These are phyloP conservation scores for Pseudonaja textilis DNA, from an alignment of 2,113 vertebrate genomes.

Conservation along the genomic window DNA sequence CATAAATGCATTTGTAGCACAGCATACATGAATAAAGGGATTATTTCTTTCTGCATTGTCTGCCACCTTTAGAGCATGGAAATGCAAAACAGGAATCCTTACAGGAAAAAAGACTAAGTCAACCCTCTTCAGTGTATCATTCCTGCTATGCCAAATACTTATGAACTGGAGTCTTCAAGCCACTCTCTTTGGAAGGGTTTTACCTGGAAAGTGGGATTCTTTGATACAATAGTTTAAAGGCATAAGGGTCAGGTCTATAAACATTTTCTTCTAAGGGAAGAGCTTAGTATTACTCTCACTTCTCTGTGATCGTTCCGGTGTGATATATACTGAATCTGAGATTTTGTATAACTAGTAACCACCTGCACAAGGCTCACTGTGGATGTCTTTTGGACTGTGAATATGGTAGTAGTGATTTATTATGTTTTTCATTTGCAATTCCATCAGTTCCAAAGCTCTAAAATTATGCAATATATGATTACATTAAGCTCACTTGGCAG, in stretches of 20 bases:
- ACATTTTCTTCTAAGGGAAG: neutral
- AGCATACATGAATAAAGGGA: neutral
- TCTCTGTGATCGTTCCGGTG: neutral
- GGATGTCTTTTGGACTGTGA: neutral
- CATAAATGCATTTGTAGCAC: neutral
- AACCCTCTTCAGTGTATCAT: neutral
- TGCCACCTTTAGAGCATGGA: too few species aligned
- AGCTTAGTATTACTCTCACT: neutral
- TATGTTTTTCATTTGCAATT: slow-evolving; percentile 1
- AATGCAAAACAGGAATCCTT: neutral
- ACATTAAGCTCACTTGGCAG: neutral
- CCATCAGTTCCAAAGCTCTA: slow-evolving; percentile 9
- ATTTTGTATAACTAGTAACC: neutral
- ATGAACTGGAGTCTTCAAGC: neutral
- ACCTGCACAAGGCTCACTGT: neutral
- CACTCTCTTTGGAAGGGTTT: neutral
- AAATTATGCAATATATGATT: neutral
- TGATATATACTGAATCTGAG: neutral
- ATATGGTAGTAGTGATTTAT: slow-evolving; percentile 4
- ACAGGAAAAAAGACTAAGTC: neutral
- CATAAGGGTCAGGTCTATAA: neutral
- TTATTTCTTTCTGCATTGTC: neutral
- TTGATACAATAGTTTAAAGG: neutral
- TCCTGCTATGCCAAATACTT: slow-evolving; percentile 3
- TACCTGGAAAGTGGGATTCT: neutral